phyloP scores from a whole-genome alignment of 2,797 vertebrate genomes.

The Orestias chungarensis region DNA sequence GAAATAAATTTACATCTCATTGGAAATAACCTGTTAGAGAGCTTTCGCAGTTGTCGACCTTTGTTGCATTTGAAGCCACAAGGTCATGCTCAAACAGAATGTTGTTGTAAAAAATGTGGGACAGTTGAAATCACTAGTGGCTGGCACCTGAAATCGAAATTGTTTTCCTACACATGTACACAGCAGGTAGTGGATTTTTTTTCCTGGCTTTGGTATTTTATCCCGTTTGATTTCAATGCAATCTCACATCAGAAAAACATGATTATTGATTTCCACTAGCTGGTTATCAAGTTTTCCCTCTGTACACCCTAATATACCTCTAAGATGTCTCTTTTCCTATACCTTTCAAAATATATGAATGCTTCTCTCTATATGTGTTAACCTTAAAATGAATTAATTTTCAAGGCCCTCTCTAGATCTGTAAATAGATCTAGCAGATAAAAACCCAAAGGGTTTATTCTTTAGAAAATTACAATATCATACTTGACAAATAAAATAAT shows the following conservation, averaged over 20 bases:
- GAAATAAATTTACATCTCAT: not conserved
- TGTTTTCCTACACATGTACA: not conserved
- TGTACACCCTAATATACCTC: too few species aligned
- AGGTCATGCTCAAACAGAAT: constrained; percentile 41
- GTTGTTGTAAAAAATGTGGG: constrained; percentile 21
- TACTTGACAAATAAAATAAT: not conserved
- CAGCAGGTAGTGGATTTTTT: not conserved
- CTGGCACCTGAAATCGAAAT: not conserved
- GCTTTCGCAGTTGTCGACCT: constrained; percentile 32
- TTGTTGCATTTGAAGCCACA: constrained; percentile 19
- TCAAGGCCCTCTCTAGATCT: not conserved
- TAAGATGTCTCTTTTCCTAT: too few species aligned
- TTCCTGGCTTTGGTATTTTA: not conserved
- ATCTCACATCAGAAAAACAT: not conserved
- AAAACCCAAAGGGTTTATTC: not conserved
- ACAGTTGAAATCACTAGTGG: constrained; percentile 8
- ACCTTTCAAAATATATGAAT: not conserved
- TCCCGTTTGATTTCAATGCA: not conserved
- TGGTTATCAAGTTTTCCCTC: not conserved
- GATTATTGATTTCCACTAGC: not conserved
- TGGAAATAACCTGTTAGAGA: constrained; percentile 24
- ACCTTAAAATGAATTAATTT: not conserved
- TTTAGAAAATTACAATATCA: not conserved
- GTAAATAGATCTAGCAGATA: not conserved
- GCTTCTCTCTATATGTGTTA: not conserved